Evolutionary conservation across 2,888 invertebrate species (phyloP).

Genomic region (Ichneumoninae sp.): DNA sequence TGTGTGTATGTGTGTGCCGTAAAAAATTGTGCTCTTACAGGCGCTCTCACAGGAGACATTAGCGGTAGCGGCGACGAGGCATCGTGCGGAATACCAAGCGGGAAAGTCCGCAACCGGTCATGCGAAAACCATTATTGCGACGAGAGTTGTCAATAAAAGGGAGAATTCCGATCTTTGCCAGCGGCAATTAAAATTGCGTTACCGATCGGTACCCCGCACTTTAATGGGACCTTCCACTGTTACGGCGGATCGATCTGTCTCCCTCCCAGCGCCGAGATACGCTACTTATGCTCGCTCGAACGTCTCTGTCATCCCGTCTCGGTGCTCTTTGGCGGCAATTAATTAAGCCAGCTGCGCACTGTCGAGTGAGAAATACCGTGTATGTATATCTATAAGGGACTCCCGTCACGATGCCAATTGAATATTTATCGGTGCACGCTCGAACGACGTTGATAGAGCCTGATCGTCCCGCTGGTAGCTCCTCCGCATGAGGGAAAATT

Average conservation of each 20-base stretch:
- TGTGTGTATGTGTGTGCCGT: constrained; percentile 1
- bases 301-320: constrained; percentile 23
- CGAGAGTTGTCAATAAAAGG: constrained; percentile 50
- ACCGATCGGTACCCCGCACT: constrained; percentile 6
- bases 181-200: constrained; percentile 47
- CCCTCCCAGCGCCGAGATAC: not conserved
- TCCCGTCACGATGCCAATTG: constrained; percentile 77
- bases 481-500: constrained; percentile 73
- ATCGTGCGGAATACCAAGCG: constrained; percentile 40
- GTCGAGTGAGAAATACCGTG: constrained; percentile 47
- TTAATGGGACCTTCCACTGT: constrained; percentile 34
- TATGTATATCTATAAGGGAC: constrained; percentile 66
- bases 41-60: not conserved
- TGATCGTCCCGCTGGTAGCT: constrained; percentile 68
- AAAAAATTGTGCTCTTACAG: constrained; percentile 30
- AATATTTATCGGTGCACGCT: constrained; percentile 75
- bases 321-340: constrained; percentile 51
- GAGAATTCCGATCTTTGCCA: constrained; percentile 33
- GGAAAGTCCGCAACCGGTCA: constrained; percentile 45
- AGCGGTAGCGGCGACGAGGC: constrained; percentile 1
- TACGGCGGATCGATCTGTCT: constrained; percentile 16
- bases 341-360: constrained; percentile 59
- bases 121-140: constrained; percentile 37
- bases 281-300: constrained; percentile 37
- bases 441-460: constrained; percentile 23